Evolutionary conservation across 2,797 vertebrate species (phyloP).

Genomic region (Lindbergichthys nudifrons): DNA sequence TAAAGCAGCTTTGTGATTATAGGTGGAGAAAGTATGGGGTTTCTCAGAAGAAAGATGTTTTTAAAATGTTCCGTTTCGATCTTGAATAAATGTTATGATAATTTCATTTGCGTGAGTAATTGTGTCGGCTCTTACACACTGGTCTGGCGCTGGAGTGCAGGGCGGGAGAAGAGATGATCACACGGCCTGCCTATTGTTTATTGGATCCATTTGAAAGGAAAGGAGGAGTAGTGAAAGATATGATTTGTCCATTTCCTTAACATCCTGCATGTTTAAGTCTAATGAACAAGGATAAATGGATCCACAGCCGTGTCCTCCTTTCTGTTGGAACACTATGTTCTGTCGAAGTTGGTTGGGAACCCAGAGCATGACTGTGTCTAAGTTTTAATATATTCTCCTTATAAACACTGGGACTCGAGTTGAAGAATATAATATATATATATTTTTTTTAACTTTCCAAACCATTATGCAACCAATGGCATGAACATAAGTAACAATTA

Average conservation of each 20-base stretch:
- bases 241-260: conserved; percentile 40
- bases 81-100: conserved; percentile 76
- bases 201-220: conserved; percentile 73
- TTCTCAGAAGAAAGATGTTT: conserved; percentile 43
- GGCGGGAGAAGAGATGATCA: conserved; percentile 45
- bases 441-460: not conserved
- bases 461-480: not conserved
- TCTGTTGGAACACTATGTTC: conserved; percentile 38
- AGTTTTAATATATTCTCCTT: conserved; percentile 6
- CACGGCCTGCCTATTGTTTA: conserved; percentile 63
- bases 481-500: conserved; percentile 16
- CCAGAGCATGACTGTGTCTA: not conserved
- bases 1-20: conserved; percentile 49
- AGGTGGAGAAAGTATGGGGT: conserved; percentile 27
- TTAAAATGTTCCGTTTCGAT: conserved; percentile 51
- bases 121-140: conserved; percentile 69
- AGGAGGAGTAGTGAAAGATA: conserved; percentile 45
- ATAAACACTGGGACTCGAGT: conserved; percentile 2
- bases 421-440: not conserved
- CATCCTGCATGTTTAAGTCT: conserved; percentile 38
- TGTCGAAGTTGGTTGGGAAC: not conserved
- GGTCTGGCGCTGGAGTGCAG: conserved; percentile 50
- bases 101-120: conserved; percentile 78
- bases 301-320: conserved; percentile 12
- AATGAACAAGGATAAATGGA: conserved; percentile 43